Evolutionary conservation across 2,888 invertebrate species (phyloP).

Genomic region (Drosophila borborema): DNA sequence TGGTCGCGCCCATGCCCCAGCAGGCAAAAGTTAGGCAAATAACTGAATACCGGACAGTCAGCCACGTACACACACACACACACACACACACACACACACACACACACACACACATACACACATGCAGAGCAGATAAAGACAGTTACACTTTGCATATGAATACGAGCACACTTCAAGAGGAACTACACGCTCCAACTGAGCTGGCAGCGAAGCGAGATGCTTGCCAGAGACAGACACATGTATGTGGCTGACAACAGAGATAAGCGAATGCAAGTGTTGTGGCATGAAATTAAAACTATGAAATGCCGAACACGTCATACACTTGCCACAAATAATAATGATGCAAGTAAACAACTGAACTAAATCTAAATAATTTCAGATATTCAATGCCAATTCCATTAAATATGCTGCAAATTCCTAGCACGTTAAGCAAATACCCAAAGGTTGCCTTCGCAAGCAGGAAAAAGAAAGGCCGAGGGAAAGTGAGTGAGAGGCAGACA

Average conservation of each 20-base stretch:
- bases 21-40: constrained; percentile 57
- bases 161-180: constrained; percentile 4
- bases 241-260: constrained; percentile 41
- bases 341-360: not conserved
- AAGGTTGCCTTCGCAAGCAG: not conserved
- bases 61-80: constrained; percentile 4
- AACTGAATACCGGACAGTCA: constrained; percentile 44
- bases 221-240: constrained; percentile 17
- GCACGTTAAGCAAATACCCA: not conserved
- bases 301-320: not conserved
- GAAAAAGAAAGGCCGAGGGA: not conserved
- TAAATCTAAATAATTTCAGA: constrained; percentile 1
- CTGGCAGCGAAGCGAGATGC: constrained; percentile 23
- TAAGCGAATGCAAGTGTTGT: constrained; percentile 29
- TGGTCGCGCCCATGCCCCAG: constrained; percentile 27
- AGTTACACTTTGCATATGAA: constrained; percentile 56
- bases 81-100: not conserved
- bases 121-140: constrained; percentile 5
- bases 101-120: not conserved
- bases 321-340: not conserved
- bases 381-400: constrained; percentile 5
- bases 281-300: constrained; percentile 12
- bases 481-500: not conserved
- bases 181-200: constrained; percentile 30
- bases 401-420: not conserved